Percentiles rank a stretch among this genome's conserved stretches.
Conservation (phyloP, 2,888 invertebrate genomes). For the Brachycybe producta region DNA sequence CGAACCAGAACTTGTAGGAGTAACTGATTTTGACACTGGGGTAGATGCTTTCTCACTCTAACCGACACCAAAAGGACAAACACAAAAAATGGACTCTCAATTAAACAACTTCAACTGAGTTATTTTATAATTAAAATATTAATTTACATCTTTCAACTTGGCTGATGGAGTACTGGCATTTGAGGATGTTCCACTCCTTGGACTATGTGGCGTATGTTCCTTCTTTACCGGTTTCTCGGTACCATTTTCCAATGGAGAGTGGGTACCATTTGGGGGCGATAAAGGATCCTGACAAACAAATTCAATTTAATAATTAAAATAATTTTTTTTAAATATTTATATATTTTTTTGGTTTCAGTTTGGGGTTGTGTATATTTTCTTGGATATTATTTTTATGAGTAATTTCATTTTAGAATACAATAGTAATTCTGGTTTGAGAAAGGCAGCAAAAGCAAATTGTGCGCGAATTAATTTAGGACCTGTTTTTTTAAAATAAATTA, state of each 20-base stretch:
- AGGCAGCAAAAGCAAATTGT: too few relatives aligned
- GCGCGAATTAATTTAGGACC: too few relatives aligned
- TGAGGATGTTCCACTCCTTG: constrained; percentile 24
- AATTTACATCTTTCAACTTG: constrained; percentile 27
- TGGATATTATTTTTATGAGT: too few relatives aligned
- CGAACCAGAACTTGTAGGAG: constrained; percentile 35
- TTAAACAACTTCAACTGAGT: too few relatives aligned
- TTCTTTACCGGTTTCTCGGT: constrained; percentile 45
- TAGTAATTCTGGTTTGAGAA: too few relatives aligned
- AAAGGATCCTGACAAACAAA: constrained; percentile 49
- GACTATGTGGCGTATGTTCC: constrained; percentile 15
- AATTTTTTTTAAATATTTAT: too few relatives aligned
- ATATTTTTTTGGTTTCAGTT: too few relatives aligned
- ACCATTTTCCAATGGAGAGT: constrained; percentile 67
- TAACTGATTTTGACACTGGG: constrained; percentile 36
- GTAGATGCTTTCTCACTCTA: constrained; percentile 36
- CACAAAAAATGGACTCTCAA: background rate
- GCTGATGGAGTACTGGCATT: constrained; percentile 34
- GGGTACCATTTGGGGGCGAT: constrained; percentile 67
- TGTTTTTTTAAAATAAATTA: too few relatives aligned
- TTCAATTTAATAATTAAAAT: background rate
- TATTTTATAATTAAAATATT: too few relatives aligned
- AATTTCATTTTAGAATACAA: too few relatives aligned
- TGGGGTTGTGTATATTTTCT: too few relatives aligned
- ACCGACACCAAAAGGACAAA: constrained; percentile 5